phyloP scores from a whole-genome alignment of 2,113 vertebrate genomes.

The Oncorhynchus masou region DNA sequence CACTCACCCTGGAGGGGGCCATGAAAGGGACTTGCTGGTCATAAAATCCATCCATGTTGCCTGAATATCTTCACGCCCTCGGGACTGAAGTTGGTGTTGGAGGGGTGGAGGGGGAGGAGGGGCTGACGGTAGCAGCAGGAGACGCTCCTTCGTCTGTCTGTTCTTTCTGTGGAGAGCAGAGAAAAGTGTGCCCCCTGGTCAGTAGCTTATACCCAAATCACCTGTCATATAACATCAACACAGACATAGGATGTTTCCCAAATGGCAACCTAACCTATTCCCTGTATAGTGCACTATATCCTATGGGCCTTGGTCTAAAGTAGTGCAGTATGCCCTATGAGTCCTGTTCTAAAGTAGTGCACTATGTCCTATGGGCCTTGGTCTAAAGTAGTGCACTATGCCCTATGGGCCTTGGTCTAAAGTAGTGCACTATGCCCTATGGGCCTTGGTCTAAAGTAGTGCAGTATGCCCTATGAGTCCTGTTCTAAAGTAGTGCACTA shows the following conservation, averaged over 20 bases:
- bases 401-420: too few species aligned
- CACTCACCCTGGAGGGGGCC: conserved; percentile 78
- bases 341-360: too few species aligned
- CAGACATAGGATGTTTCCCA: background rate
- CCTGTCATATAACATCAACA: conserved; percentile 31
- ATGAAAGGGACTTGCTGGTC: conserved; percentile 86
- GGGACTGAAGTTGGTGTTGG: background rate
- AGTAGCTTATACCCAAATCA: conserved; percentile 9
- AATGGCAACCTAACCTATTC: background rate
- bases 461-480: too few species aligned
- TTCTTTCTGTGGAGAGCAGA: conserved; percentile 18
- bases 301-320: too few species aligned
- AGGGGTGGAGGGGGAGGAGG: conserved; percentile 8
- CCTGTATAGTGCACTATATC: background rate
- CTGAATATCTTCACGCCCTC: conserved; percentile 20
- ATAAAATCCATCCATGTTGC: conserved; percentile 84
- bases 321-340: too few species aligned
- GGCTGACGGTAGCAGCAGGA: background rate
- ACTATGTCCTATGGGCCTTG: too few species aligned
- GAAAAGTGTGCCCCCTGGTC: conserved; percentile 27
- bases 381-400: too few species aligned
- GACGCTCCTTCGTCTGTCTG: conserved; percentile 16
- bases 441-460: too few species aligned
- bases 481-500: too few species aligned
- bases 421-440: too few species aligned